Base-by-base conservation (phyloP, 2,797 vertebrate genomes). In the Buceros bicornis region DNA sequence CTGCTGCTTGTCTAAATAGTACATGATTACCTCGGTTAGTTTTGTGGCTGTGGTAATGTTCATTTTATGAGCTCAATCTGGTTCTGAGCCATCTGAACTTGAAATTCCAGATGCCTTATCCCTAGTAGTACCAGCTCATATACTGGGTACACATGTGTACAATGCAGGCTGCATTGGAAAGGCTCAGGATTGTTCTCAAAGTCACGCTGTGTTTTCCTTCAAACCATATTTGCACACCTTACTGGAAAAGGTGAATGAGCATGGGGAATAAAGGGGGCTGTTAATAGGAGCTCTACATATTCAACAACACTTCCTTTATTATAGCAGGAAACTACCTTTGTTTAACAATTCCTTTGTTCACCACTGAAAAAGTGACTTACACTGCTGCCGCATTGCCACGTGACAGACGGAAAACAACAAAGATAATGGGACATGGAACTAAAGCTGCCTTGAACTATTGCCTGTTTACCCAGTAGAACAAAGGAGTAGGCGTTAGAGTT, bases 21-120 rank as follows among this genome's bases (percentile, higher is more conserved):
- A 96, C 88, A 86, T 57, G 65, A 95, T 94, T 92, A 88, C 19
- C 28, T 73, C 71, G 0, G 91, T 89, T 97, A 92, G 78, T 82
- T 93, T 90, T 92, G 79, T 97, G 92, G 79, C 93, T 95, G 62
- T 61, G 92, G 86, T 80, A 91, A 95, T 96, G 87, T 94, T 96
- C 82, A 91, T 95, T 96, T 96, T 96, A 96, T 93, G 92, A 84
- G 54, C 66, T 95, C 67, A 95, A 71, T 89, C 73, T 97, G 85
- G 94, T 96, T 97, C 79, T 95, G 73, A 97, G 95, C 64, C 93
- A 82, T 83, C 64, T 95, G 91, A 97, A 94, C 56, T 92, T 76
- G 88, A 89, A 91, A 87, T 48, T 76, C 73, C 86, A 91, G 47
- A 54, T 79, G 84, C 54, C 64, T 96, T 92, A 86, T 95, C 82